phyloP scores from a whole-genome alignment of 2,113 vertebrate species.

The human region GRCh38 chr12:48728001-48728500 shows the following conservation, averaged over 20 bases:
- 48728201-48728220: background rate
- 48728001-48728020: too few relatives aligned
- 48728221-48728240: background rate
- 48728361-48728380: constrained; percentile 3
- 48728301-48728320: constrained; percentile 15
- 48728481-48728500: too few relatives aligned
- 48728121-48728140: constrained; percentile 19
- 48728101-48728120: constrained; percentile 15
- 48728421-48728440: background rate
- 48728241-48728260: constrained; percentile 17
- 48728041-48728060: too few relatives aligned
- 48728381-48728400: background rate
- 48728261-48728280: background rate
- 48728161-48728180: background rate
- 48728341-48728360: background rate
- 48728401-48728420: background rate
- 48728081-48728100: constrained; percentile 32
- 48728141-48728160: background rate
- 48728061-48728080: background rate
- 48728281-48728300: background rate
- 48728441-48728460: too few relatives aligned
- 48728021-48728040: too few relatives aligned
- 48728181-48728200: background rate
- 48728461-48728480: too few relatives aligned
- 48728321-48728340: background rate